Conservation (phyloP, 1,140 invertebrate genomes). For the Nasonia vitripennis region DNA sequence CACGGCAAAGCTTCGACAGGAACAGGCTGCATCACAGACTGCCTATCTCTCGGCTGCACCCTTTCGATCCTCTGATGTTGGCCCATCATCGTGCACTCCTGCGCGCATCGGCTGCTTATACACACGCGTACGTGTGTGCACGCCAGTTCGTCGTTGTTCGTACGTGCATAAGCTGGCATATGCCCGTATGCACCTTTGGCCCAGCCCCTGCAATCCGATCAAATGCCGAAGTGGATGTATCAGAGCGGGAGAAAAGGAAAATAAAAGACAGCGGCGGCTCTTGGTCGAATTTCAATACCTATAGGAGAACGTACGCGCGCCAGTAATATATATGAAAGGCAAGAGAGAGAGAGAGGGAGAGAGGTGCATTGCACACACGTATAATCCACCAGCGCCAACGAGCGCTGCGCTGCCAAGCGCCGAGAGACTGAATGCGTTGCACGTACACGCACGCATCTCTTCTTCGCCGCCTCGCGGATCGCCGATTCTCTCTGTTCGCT, state of each 20-base stretch:
- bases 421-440: not conserved
- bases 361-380: not conserved
- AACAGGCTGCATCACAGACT: not conserved
- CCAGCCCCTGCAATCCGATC: constrained; percentile 66
- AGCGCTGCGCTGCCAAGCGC: not conserved
- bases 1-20: not conserved
- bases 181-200: not conserved
- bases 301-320: not conserved
- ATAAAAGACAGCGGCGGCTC: constrained; percentile 50
- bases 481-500: not conserved
- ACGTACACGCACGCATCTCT: not conserved
- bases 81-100: not conserved
- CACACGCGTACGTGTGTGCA: too few relatives aligned
- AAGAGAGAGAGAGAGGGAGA: not conserved
- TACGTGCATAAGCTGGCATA: not conserved
- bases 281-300: constrained; percentile 69
- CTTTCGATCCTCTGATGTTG: constrained; percentile 3
- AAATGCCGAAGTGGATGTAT: constrained; percentile 68
- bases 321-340: not conserved
- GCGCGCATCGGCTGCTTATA: not conserved
- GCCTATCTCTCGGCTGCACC: not conserved
- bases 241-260: constrained; percentile 59
- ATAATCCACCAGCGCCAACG: not conserved
- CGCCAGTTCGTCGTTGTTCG: not conserved
- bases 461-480: constrained; percentile 5